Evolutionary conservation across 2,797 vertebrate genomes (phyloP).

Genomic region (Dendrocincla tyrannina): DNA sequence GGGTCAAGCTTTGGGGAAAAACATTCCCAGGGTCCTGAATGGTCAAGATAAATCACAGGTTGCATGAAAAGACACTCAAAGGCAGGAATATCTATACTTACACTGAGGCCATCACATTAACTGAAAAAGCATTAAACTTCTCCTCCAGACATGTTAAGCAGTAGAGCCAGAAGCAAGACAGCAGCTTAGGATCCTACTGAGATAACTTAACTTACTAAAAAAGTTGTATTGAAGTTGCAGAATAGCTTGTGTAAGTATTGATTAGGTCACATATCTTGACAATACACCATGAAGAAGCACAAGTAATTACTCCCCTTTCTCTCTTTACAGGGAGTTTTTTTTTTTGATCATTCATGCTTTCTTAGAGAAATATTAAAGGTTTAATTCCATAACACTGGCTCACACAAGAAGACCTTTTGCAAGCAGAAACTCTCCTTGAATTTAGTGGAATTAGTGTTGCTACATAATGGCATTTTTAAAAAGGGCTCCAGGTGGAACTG

Average conservation of each 20-base stretch:
- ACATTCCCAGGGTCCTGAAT: neutral
- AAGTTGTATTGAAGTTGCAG: neutral
- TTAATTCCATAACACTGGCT: neutral
- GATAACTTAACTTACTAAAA: neutral
- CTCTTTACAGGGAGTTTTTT: neutral
- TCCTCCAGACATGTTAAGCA: neutral
- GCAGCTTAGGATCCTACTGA: neutral
- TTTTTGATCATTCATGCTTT: neutral
- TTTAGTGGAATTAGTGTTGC: neutral
- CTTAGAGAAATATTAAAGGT: neutral
- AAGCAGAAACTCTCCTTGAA: neutral
- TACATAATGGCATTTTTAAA: neutral
- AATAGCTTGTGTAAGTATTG: neutral
- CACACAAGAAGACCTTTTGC: neutral
- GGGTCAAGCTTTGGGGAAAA: neutral
- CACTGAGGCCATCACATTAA: neutral
- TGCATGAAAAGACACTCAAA: neutral
- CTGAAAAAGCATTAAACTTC: neutral
- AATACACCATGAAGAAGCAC: neutral
- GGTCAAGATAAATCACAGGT: neutral
- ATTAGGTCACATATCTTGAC: neutral
- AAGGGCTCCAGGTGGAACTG: neutral
- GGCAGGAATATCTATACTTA: neutral
- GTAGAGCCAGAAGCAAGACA: neutral
- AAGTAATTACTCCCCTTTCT: neutral